Percentiles rank a stretch among this genome's conserved stretches.
phyloP scores from a whole-genome alignment of 2,888 invertebrate species.

The Pegoplata infirma region DNA sequence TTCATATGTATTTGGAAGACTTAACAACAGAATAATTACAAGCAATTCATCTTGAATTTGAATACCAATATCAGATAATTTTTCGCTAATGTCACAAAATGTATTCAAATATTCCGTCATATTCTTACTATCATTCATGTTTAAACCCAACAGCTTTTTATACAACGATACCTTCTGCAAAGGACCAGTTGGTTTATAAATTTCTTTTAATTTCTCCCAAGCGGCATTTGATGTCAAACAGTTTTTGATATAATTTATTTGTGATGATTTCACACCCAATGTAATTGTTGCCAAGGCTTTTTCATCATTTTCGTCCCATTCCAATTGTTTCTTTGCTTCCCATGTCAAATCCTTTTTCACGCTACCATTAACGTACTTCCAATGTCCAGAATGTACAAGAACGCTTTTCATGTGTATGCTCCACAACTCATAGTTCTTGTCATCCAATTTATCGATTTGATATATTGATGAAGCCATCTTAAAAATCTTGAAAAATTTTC shows the following conservation, averaged over 20 bases:
- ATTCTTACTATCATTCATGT: constrained; percentile 2
- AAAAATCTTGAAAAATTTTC: too few species aligned
- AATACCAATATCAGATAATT: constrained; percentile 41
- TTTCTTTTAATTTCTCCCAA: constrained; percentile 37
- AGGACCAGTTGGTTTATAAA: constrained; percentile 45
- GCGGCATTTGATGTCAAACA: constrained; percentile 23
- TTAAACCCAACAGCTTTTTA: constrained; percentile 44
- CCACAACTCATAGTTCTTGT: too few species aligned
- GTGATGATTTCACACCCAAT: constrained; percentile 36
- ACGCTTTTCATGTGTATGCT: too few species aligned
- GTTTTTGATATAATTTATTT: constrained; percentile 35
- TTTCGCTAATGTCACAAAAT: constrained; percentile 14
- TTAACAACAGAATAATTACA: constrained; percentile 35
- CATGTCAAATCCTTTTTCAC: too few species aligned
- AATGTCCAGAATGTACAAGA: too few species aligned
- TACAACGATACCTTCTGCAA: constrained; percentile 45
- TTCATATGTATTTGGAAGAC: constrained; percentile 21
- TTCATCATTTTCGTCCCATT: constrained; percentile 34
- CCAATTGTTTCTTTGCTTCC: too few species aligned
- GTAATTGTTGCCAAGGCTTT: constrained; percentile 32
- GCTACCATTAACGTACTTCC: too few species aligned
- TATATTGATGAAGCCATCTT: too few species aligned
- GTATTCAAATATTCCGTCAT: constrained; percentile 6
- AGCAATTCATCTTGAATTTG: constrained; percentile 33
- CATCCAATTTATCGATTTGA: too few species aligned